phyloP scores from a whole-genome alignment of 1,140 invertebrate genomes.

The Brachionus plicatilis region DNA sequence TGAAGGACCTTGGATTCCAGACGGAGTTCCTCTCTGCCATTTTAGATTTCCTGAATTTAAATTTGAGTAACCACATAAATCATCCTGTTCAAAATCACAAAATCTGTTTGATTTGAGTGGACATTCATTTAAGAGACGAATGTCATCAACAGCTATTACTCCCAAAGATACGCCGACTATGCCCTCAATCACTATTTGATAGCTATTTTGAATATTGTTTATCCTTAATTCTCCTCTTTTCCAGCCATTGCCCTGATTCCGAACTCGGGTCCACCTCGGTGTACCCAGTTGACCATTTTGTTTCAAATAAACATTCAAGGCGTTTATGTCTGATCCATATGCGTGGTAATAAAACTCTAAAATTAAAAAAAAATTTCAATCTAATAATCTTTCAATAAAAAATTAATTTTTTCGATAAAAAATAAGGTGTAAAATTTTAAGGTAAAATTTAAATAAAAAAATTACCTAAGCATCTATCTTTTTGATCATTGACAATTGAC shows the following conservation, averaged over 20 bases:
- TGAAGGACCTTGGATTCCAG: neutral
- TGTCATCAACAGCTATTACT: conserved; percentile 37
- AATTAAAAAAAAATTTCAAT: neutral
- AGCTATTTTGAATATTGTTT: conserved; percentile 18
- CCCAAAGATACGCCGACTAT: conserved; percentile 41
- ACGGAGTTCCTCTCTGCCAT: neutral
- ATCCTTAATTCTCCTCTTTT: conserved; percentile 43
- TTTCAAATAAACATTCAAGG: conserved; percentile 43
- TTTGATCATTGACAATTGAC: neutral
- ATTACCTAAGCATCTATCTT: neutral
- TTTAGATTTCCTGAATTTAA: neutral
- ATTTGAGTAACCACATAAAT: conserved; percentile 12
- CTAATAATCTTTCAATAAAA: neutral
- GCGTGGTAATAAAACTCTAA: conserved; percentile 44
- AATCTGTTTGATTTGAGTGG: neutral
- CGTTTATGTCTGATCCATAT: conserved; percentile 41
- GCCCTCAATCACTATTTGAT: conserved; percentile 42
- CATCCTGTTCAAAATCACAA: conserved; percentile 23
- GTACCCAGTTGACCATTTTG: conserved; percentile 14
- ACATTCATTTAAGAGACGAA: neutral
- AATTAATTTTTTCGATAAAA: neutral
- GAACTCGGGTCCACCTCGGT: conserved; percentile 44
- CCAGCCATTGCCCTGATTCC: conserved; percentile 49
- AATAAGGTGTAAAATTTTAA: neutral
- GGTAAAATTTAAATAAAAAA: neutral